Evolutionary conservation across 2,888 invertebrate species (phyloP).

Genomic region (Caenorhabditis angaria): DNA sequence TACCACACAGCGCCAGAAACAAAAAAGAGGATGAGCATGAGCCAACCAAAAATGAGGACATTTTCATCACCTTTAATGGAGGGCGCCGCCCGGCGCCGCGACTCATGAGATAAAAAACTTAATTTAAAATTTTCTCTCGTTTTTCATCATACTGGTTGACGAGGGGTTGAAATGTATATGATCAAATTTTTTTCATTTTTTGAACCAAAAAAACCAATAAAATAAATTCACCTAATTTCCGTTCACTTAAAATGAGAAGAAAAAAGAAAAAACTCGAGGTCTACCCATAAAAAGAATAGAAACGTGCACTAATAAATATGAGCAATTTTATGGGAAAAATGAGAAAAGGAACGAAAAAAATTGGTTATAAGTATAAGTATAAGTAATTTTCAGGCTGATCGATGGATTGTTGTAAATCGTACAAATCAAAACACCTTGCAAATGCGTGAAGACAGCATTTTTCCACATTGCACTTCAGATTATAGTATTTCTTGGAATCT

Average conservation of each 20-base stretch:
- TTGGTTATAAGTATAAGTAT: not conserved
- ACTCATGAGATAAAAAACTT: not conserved
- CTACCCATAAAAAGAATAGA: conserved; percentile 28
- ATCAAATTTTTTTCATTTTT: no score
- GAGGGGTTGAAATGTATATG: not conserved
- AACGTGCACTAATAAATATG: conserved; percentile 43
- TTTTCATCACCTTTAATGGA: conserved; percentile 50
- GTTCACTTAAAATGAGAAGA: not conserved
- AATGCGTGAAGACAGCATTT: conserved; percentile 58
- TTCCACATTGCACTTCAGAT: conserved; percentile 61
- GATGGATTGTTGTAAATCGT: conserved; percentile 45
- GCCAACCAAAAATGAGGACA: conserved; percentile 8
- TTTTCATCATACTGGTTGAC: not conserved
- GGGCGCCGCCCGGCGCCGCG: not conserved
- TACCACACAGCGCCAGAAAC: conserved; percentile 12
- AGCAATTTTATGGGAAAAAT: not conserved
- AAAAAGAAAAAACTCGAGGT: not conserved
- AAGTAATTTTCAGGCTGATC: conserved; percentile 34
- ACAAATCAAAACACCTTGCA: conserved; percentile 37
- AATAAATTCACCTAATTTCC: conserved; percentile 1
- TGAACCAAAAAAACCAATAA: not conserved
- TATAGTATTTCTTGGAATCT: conserved; percentile 57
- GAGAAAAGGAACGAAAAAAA: not conserved
- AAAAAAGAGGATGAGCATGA: conserved; percentile 11
- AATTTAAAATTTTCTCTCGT: not conserved